Evolutionary conservation across 2,888 invertebrate genomes (phyloP).

Genomic region (Orchestes rusci): DNA sequence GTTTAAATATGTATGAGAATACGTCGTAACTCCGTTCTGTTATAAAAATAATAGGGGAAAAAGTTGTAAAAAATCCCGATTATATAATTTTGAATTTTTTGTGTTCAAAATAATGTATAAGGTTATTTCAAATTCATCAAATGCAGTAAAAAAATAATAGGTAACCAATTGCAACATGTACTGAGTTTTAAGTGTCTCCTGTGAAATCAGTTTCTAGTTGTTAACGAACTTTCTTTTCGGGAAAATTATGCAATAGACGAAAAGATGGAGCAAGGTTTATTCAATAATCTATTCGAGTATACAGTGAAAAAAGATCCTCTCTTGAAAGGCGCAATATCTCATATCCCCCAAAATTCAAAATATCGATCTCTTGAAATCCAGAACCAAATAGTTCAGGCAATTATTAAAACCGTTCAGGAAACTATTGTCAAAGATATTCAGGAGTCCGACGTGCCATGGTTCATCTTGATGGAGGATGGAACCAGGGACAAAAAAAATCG

Average conservation of each 20-base stretch:
- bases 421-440: conserved; percentile 1
- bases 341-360: conserved; percentile 4
- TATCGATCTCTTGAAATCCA: conserved; percentile 4
- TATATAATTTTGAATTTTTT: no score
- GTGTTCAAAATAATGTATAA: no score
- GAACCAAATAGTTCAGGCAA: conserved; percentile 3
- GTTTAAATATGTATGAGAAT: no score
- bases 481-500: conserved; percentile 4
- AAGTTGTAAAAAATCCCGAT: no score
- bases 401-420: conserved; percentile 1
- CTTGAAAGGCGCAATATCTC: neutral
- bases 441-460: neutral
- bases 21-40: no score
- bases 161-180: no score
- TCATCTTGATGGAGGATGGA: conserved; percentile 4
- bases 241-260: conserved; percentile 5
- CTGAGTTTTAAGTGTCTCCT: no score
- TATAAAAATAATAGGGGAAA: no score
- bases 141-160: no score
- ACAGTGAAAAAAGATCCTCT: conserved; percentile 2
- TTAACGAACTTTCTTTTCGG: no score
- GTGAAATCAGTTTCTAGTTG: no score
- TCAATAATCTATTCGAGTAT: conserved; percentile 3
- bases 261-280: conserved; percentile 7
- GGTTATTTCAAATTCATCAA: no score